Conservation (phyloP, 2,113 vertebrate genomes). For the Stercorarius parasiticus region DNA sequence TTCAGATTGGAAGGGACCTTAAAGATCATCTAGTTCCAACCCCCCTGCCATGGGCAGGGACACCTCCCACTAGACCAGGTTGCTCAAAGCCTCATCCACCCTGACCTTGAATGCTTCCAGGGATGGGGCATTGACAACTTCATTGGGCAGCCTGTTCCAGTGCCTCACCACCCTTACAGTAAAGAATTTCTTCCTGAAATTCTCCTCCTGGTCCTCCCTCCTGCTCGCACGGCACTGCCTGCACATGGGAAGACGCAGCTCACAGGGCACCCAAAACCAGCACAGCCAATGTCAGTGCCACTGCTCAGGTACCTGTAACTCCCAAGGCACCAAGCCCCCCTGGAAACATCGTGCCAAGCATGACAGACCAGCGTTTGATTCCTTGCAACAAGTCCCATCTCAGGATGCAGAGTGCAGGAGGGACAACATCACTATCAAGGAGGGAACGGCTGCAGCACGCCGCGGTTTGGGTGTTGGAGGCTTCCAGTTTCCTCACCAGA, state of each 20-base stretch:
- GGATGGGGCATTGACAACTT: too few species aligned
- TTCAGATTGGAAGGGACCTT: too few species aligned
- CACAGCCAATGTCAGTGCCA: too few species aligned
- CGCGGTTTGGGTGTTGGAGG: neutral
- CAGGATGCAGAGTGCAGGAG: neutral
- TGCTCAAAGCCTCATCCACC: too few species aligned
- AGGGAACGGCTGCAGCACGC: neutral
- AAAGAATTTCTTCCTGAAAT: too few species aligned
- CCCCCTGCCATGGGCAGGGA: too few species aligned
- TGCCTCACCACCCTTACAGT: too few species aligned
- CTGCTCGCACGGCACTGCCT: fast-evolving
- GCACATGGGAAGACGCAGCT: neutral
- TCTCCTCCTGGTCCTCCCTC: neutral
- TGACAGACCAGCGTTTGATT: neutral
- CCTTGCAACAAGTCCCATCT: neutral
- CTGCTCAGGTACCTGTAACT: neutral
- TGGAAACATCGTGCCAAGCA: neutral
- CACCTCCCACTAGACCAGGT: too few species aligned
- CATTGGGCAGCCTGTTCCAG: too few species aligned
- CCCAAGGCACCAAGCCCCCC: neutral
- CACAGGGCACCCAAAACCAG: neutral
- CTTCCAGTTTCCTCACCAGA: neutral
- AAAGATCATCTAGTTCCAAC: too few species aligned
- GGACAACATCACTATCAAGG: neutral
- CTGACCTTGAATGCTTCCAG: too few species aligned